phyloP scores from a whole-genome alignment of 2,113 vertebrate species.

The Ursus arctos region DNA sequence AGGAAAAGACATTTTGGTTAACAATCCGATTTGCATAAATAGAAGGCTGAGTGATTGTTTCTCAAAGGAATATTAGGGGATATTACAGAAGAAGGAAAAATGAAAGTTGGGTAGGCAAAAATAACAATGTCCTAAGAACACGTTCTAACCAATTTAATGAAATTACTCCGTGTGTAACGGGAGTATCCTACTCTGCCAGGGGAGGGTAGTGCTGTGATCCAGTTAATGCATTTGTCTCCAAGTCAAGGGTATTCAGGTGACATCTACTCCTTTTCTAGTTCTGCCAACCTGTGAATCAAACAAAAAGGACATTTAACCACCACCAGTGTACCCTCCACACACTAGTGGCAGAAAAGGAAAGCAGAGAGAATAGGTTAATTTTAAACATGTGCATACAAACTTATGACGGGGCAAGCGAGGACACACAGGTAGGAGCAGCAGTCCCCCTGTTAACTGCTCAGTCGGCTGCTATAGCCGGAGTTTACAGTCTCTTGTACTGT shows the following conservation, averaged over 20 bases:
- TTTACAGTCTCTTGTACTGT: neutral
- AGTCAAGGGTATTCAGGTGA: neutral
- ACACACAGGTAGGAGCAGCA: neutral
- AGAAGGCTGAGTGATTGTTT: neutral
- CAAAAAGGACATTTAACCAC: neutral
- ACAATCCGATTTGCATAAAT: neutral
- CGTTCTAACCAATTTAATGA: neutral
- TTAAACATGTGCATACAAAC: neutral
- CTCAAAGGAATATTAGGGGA: neutral
- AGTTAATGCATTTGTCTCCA: neutral
- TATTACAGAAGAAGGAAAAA: neutral
- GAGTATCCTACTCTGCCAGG: neutral
- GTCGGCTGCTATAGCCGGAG: neutral
- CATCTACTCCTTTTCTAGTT: neutral
- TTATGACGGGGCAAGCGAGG: neutral
- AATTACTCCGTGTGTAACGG: neutral
- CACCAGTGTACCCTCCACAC: neutral
- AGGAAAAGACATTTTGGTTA: neutral
- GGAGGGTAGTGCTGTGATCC: neutral
- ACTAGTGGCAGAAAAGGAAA: neutral
- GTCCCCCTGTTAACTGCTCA: neutral
- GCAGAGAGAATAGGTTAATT: slow-evolving; percentile 26
- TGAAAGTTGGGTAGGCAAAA: neutral
- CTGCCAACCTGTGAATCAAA: neutral
- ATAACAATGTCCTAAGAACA: neutral